A percentile compares a stretch with the other conserved stretches of the same genome.
These are phyloP conservation scores for Pseudococcus jackbeardsleyi DNA, from an alignment of 2,888 invertebrate genomes.

Conservation along the genomic window DNA sequence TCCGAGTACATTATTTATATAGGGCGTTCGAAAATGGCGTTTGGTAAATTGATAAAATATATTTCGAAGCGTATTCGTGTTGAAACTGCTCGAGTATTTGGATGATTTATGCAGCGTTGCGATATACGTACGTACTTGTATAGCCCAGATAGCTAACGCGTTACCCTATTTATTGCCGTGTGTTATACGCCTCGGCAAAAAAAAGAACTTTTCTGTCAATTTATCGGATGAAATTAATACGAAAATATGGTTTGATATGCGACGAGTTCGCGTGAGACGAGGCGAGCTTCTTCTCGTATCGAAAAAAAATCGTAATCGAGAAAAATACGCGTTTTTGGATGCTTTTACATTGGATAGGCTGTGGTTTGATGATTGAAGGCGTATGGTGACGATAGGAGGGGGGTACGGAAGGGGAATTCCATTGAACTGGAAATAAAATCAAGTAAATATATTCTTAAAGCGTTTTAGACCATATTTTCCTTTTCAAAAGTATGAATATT, in stretches of 20 bases:
- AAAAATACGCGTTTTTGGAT: too few relatives aligned
- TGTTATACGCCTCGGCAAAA: not conserved
- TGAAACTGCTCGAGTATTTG: not conserved
- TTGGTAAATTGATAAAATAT: conserved; percentile 45
- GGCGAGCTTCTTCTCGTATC: not conserved
- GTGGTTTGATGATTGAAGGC: too few relatives aligned
- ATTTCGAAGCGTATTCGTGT: conserved; percentile 44
- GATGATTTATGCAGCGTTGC: conserved; percentile 40
- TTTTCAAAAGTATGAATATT: too few relatives aligned
- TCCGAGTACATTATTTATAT: conserved; percentile 48
- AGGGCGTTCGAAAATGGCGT: conserved; percentile 50
- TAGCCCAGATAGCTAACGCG: not conserved
- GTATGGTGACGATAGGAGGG: too few relatives aligned
- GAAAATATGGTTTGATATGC: conserved; percentile 31
- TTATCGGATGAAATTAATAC: conserved; percentile 51
- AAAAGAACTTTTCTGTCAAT: conserved; percentile 35
- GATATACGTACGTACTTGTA: not conserved
- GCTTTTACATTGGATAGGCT: not conserved
- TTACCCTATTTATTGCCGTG: not conserved
- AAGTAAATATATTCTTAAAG: too few relatives aligned
- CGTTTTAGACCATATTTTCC: too few relatives aligned
- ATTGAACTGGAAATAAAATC: too few relatives aligned
- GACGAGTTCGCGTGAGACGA: not conserved
- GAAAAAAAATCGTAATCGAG: not conserved
- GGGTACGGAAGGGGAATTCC: too few relatives aligned